These are phyloP conservation scores for Epinephelus cyanopodus DNA, from an alignment of 2,113 vertebrate species.

Conservation along the genomic window DNA sequence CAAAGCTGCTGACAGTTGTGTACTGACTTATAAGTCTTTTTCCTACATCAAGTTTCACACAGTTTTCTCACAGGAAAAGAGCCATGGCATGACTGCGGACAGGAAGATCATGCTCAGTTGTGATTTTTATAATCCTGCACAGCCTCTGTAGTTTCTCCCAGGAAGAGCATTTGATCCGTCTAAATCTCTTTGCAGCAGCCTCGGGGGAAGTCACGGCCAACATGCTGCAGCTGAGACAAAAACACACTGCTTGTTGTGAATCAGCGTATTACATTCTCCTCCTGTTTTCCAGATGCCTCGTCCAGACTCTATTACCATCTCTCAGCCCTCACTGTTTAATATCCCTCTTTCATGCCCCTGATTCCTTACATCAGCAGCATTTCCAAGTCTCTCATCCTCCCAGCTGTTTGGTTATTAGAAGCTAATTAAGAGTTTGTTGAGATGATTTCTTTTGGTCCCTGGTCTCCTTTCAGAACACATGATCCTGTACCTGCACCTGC, in stretches of 20 bases:
- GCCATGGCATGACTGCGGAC: background rate
- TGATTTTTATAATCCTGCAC: background rate
- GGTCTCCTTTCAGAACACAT: background rate
- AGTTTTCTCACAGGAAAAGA: slow-evolving; percentile 11
- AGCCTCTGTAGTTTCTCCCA: slow-evolving; percentile 42
- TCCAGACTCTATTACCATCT: background rate
- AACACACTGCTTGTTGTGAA: background rate
- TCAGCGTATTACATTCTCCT: slow-evolving; percentile 3
- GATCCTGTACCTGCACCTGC: too few relatives aligned
- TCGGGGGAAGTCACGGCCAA: background rate
- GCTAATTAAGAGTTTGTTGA: background rate
- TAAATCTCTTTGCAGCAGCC: too few relatives aligned
- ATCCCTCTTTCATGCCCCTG: background rate
- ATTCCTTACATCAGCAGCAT: background rate
- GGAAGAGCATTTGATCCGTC: slow-evolving; percentile 14
- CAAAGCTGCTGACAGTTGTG: background rate
- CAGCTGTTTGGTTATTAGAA: background rate
- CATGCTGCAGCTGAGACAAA: background rate
- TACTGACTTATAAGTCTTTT: too few relatives aligned
- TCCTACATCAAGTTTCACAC: background rate
- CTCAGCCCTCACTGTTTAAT: background rate
- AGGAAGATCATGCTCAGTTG: background rate
- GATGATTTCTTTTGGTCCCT: background rate
- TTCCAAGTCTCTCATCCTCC: background rate
- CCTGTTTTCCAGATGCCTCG: slow-evolving; percentile 20